Conservation (phyloP, 2,113 vertebrate species). For the Oryzias celebensis region DNA sequence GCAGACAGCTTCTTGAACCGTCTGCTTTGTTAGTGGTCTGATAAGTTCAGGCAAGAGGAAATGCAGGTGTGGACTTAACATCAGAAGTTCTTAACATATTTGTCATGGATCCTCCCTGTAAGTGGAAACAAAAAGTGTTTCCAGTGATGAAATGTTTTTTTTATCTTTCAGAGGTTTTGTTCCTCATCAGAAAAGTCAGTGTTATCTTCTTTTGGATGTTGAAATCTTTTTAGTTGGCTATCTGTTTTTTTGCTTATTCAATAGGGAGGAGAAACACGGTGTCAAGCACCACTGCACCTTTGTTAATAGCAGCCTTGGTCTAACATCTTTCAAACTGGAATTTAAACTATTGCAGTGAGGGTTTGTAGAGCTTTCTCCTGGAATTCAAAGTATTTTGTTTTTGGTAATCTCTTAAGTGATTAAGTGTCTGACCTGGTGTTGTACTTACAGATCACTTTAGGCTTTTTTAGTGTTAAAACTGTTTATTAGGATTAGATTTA, state of each 20-base stretch:
- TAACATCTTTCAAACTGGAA: slow-evolving; percentile 47
- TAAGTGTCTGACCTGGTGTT: slow-evolving; percentile 13
- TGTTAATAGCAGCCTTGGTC: slow-evolving; percentile 53
- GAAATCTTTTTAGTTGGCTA: neutral
- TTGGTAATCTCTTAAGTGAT: neutral
- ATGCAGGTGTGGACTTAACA: slow-evolving; percentile 23
- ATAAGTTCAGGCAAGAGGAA: slow-evolving; percentile 32
- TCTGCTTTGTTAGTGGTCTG: slow-evolving; percentile 30
- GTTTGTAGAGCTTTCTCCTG: slow-evolving; percentile 17
- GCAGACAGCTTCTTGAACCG: slow-evolving; percentile 29
- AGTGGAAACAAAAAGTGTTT: neutral
- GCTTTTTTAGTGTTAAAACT: neutral
- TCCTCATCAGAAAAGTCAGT: neutral
- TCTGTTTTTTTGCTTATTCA: slow-evolving; percentile 20
- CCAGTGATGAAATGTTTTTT: neutral
- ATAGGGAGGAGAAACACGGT: slow-evolving; percentile 32
- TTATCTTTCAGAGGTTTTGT: neutral
- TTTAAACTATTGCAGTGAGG: slow-evolving; percentile 59
- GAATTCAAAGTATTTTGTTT: slow-evolving; percentile 52
- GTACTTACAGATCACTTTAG: neutral
- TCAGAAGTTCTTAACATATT: slow-evolving; percentile 42
- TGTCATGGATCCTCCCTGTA: slow-evolving; percentile 37
- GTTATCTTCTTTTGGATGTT: neutral
- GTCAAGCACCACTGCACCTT: slow-evolving; percentile 45
- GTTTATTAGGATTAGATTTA: slow-evolving; percentile 12